Base-by-base conservation (phyloP, 2,888 invertebrate species). In the Eristalinus sepulchralis region DNA sequence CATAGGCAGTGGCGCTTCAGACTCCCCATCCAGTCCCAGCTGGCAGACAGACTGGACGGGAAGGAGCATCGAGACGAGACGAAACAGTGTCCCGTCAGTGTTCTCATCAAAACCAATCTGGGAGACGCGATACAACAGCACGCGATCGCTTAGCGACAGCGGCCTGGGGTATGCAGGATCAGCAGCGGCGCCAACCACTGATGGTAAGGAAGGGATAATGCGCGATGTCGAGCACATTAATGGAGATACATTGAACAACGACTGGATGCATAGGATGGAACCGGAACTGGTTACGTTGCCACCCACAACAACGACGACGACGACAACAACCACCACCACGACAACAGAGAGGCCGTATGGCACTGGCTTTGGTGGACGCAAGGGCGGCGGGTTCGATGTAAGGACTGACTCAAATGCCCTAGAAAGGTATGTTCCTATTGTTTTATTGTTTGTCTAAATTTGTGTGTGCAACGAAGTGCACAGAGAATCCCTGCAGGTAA, bases 171-270 rank as follows among this genome's bases (percentile, higher is more conserved):
- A 79, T 63, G 47, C 47, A 8, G 47, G 47, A 17, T 57, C 86
- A n/a, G 72, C 60, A 39, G 64, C 63, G 31, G 64, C 66, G 57
- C 57, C 85, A 55, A 24, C 82, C 20, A 39, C 73, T 53, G 60
- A 24, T 13, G 86, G 86, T 1, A 86, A 86, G 53, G 86, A 86
- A 78, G 86, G 79, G 66, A 86, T 86, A 83, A 86, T 86, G 86
- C 86, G 86, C 82, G 86, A 86, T 66, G 86, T 86, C 27, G 86
- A 86, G 47, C 78, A 86, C 62, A 83, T 86, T 47, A 86, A 79
- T 67, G 78, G 60, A 60, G 79, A 83, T 59, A 83, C 83, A 66
- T 67, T 79, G 22, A 75, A 47, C 83, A 83, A 79, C 67, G 86
- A 83, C 17, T 83, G 86, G 86, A 22, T 79, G 66, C 83, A 83